Conservation (phyloP, 1,140 invertebrate species). For the Teleopsis dalmanni region DNA sequence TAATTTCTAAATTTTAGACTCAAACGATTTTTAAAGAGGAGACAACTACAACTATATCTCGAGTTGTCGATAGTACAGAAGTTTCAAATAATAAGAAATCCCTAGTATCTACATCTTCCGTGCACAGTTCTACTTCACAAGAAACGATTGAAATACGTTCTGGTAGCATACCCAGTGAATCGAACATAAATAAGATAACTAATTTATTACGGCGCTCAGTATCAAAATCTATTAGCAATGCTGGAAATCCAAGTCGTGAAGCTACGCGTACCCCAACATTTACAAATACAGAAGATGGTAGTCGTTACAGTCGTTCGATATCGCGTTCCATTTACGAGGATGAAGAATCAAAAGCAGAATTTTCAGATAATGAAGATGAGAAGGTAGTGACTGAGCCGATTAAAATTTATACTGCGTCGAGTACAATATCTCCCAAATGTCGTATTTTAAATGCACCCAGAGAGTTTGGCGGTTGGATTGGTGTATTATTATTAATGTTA, state of each 20-base stretch:
- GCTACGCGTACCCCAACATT: constrained; percentile 16
- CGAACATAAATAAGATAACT: constrained; percentile 25
- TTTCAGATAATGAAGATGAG: constrained; percentile 45
- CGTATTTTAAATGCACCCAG: constrained; percentile 19
- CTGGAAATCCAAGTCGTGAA: constrained; percentile 13
- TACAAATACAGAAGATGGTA: constrained; percentile 25
- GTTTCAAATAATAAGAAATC: no score
- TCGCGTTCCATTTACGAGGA: constrained; percentile 37
- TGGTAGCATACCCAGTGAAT: constrained; percentile 23
- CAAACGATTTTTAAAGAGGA: no score
- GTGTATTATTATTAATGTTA: constrained; percentile 28
- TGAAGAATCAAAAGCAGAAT: constrained; percentile 37
- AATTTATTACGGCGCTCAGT: constrained; percentile 33
- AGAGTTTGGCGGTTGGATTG: constrained; percentile 42
- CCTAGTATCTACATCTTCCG: constrained; percentile 25
- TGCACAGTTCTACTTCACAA: constrained; percentile 25
- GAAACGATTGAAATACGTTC: constrained; percentile 27
- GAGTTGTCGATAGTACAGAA: no score
- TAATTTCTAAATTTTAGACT: no score
- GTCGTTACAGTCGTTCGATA: constrained; percentile 35
- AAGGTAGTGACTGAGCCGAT: constrained; percentile 20
- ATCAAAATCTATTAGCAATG: constrained; percentile 22
- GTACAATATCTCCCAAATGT: no score
- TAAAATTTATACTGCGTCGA: no score
- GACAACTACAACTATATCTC: no score